These are phyloP conservation scores for Zhengitettix transpicula DNA, from an alignment of 2,888 invertebrate species.

Conservation along the genomic window DNA sequence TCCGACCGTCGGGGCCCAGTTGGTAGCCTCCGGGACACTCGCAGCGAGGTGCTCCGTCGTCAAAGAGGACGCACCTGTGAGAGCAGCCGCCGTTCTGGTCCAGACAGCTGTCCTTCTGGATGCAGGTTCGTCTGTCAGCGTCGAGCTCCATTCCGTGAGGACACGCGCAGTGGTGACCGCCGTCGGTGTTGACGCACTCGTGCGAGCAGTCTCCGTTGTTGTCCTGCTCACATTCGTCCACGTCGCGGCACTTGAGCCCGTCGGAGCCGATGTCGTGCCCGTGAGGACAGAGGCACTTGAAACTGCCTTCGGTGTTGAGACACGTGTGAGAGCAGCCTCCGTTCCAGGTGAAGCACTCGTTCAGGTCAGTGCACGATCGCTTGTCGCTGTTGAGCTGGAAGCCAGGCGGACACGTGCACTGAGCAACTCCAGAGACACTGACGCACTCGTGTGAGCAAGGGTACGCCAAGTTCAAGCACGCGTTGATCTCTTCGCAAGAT, in stretches of 20 bases:
- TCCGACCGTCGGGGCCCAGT: conserved; percentile 10
- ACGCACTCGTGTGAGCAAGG: conserved; percentile 32
- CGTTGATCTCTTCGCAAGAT: conserved; percentile 6
- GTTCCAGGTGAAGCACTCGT: conserved; percentile 24
- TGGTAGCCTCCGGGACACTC: conserved; percentile 26
- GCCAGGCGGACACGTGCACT: conserved; percentile 32
- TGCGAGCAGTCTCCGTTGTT: conserved; percentile 20
- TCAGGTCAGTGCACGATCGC: conserved; percentile 24
- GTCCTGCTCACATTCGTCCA: conserved; percentile 16
- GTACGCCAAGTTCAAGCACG: conserved; percentile 14
- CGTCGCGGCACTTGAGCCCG: conserved; percentile 20
- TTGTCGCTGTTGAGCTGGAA: conserved; percentile 21
- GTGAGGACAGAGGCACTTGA: conserved; percentile 30
- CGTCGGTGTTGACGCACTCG: conserved; percentile 21
- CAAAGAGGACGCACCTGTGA: conserved; percentile 22
- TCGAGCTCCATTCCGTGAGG: conserved; percentile 25
- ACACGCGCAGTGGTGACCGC: conserved; percentile 32
- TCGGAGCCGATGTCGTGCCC: conserved; percentile 21
- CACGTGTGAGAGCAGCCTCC: conserved; percentile 20
- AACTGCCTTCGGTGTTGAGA: conserved; percentile 27
- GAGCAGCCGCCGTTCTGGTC: conserved; percentile 16
- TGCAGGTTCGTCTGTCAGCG: conserved; percentile 21
- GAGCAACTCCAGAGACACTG: conserved; percentile 11
- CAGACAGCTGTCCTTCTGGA: conserved; percentile 20
- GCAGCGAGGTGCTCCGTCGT: conserved; percentile 32